These are phyloP conservation scores for Cataglyphis albicans DNA, from an alignment of 2,888 invertebrate species.

Conservation along the genomic window DNA sequence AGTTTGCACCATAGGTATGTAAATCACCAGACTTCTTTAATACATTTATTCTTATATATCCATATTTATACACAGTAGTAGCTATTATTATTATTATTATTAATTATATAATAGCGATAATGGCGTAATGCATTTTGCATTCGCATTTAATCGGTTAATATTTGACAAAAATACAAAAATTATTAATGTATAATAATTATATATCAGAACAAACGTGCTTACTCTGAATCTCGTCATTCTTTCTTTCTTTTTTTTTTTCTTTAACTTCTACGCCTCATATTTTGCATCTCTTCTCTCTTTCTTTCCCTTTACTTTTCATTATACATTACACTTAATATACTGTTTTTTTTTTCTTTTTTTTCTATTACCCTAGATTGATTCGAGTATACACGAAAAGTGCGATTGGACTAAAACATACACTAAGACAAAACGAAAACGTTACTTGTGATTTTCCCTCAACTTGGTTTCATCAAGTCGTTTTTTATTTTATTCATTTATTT, in stretches of 20 bases:
- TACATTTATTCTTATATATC: slow-evolving; percentile 84
- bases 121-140: slow-evolving; percentile 82
- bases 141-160: slow-evolving; percentile 80
- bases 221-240: slow-evolving; percentile 58
- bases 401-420: slow-evolving; percentile 65
- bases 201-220: slow-evolving; percentile 79
- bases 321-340: slow-evolving; percentile 69
- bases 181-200: slow-evolving; percentile 82
- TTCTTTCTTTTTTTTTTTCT: slow-evolving; percentile 40
- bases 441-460: slow-evolving; percentile 43
- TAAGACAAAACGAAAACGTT: slow-evolving; percentile 59
- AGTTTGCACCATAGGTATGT: background rate
- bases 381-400: slow-evolving; percentile 62
- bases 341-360: slow-evolving; percentile 35
- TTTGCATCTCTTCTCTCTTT: slow-evolving; percentile 51
- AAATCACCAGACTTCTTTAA: slow-evolving; percentile 71
- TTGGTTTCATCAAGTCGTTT: slow-evolving; percentile 40
- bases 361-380: slow-evolving; percentile 59
- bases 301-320: slow-evolving; percentile 59
- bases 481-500: background rate
- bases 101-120: slow-evolving; percentile 80
- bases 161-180: slow-evolving; percentile 84
- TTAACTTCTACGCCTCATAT: slow-evolving; percentile 62
- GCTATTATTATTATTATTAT: slow-evolving; percentile 76
- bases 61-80: slow-evolving; percentile 84